Evolutionary conservation across 2,888 invertebrate species (phyloP).

Genomic region (Myopa testacea): DNA sequence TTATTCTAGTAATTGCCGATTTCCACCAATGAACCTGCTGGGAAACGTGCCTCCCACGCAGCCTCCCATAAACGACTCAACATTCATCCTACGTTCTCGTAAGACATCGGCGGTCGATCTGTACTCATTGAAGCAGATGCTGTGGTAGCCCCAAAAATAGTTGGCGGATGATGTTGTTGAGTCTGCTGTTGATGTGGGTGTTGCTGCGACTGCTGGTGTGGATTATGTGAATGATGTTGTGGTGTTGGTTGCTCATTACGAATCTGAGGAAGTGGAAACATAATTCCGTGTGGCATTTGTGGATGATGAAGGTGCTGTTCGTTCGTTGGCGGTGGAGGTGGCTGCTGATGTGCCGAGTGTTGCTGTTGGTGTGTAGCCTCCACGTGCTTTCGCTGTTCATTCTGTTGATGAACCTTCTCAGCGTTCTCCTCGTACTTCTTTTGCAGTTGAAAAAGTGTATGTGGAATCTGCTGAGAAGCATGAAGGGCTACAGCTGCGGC

Average conservation of each 20-base stretch:
- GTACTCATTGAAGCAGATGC: conserved; percentile 59
- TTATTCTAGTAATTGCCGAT: conserved; percentile 37
- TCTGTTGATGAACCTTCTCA: conserved; percentile 65
- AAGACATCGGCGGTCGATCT: conserved; percentile 64
- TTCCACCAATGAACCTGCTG: conserved; percentile 52
- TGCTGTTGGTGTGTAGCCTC: conserved; percentile 60
- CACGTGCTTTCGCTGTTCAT: conserved; percentile 63
- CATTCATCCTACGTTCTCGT: conserved; percentile 66
- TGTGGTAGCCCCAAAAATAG: conserved; percentile 60
- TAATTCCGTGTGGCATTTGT: conserved; percentile 66
- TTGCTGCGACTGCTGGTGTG: conserved; percentile 60
- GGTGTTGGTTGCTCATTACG: conserved; percentile 58
- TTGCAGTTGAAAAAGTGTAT: conserved; percentile 61
- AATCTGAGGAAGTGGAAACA: conserved; percentile 64
- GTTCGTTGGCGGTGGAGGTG: conserved; percentile 62
- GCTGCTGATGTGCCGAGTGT: conserved; percentile 55
- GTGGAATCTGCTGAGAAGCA: conserved; percentile 61
- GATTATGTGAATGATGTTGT: conserved; percentile 63
- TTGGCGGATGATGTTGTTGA: conserved; percentile 61
- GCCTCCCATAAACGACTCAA: conserved; percentile 65
- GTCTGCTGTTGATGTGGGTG: conserved; percentile 58
- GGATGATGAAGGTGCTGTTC: conserved; percentile 65
- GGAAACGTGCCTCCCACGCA: conserved; percentile 62
- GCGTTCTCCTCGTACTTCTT: conserved; percentile 56
- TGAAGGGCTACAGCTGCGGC: conserved; percentile 53